Evolutionary conservation across 2,888 invertebrate species (phyloP).

Genomic region (Dryocosmus kuriphilus): DNA sequence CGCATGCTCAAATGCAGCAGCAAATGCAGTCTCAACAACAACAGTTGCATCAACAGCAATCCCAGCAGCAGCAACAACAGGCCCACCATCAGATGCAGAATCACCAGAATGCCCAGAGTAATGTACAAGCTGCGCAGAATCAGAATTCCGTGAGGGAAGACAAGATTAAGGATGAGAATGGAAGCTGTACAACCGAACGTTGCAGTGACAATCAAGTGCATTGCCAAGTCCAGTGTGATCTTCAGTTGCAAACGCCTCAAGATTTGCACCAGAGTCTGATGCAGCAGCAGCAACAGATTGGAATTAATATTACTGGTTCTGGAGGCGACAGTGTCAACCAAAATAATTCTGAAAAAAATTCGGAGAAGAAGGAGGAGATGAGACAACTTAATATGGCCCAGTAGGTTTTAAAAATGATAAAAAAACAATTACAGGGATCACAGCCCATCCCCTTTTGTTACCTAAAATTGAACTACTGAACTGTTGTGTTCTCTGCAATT

Average conservation of each 20-base stretch:
- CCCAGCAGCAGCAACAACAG: conserved; percentile 49
- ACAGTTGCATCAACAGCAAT: conserved; percentile 53
- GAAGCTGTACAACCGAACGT: conserved; percentile 73
- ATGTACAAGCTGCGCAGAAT: conserved; percentile 73
- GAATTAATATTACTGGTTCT: conserved; percentile 66
- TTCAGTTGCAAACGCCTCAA: conserved; percentile 76
- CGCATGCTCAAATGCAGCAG: conserved; percentile 67
- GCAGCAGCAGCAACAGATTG: conserved; percentile 76
- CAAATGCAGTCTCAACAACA: conserved; percentile 59
- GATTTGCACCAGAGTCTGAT: conserved; percentile 75
- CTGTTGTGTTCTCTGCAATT: background rate
- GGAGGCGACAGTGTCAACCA: conserved; percentile 66
- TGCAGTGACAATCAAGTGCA: conserved; percentile 76
- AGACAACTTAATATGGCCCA: conserved; percentile 75
- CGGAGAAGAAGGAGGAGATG: conserved; percentile 73
- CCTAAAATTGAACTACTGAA: too few species aligned
- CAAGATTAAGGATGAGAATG: conserved; percentile 77
- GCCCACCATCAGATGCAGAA: conserved; percentile 61
- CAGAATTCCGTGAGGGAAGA: conserved; percentile 72
- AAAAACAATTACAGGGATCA: too few species aligned
- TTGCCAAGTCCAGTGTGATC: conserved; percentile 76
- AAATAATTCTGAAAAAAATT: conserved; percentile 67
- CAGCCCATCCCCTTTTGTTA: too few species aligned
- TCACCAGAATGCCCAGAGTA: conserved; percentile 77
- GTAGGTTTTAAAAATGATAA: conserved; percentile 60